Base-by-base conservation (phyloP, 2,797 vertebrate genomes). In the Muraenolepis orangiensis region DNA sequence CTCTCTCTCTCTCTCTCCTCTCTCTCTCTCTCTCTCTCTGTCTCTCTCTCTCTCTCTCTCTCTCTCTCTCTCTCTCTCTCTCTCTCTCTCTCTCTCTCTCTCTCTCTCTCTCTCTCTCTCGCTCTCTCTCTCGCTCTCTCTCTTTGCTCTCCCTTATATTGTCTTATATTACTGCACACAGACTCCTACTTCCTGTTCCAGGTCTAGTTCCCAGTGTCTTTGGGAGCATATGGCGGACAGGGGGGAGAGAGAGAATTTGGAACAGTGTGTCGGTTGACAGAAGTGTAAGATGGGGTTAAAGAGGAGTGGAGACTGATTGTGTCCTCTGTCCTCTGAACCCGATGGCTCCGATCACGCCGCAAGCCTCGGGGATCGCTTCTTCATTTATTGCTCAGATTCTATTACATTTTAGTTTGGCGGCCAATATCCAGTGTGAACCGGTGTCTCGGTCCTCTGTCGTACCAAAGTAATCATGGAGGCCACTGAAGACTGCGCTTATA, bases 121-220 rank as follows among this genome's bases (percentile, higher is more conserved):
- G 13, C 11, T 38, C 6, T 11, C 7, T 57, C 29, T 28, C n/a
- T 5, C 20, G 30, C 8, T 2, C 36, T 69, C 69, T 30, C 74
- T n/a, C 75, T 87, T 84, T 87, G 78, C 84, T 85, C 86, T 74
- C 30, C 36, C 72, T 5, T 71, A 3, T n/a, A n/a, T n/a, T n/a
- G 30, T 30, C 69, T 76, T 57, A 57, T 23, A 57, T 81, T 79
- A 85, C 75, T 87, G 81, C 85, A 83, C 83, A 84, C n/a, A 57
- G n/a, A 69, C 75, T 64, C 71, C 73, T 73, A 57, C 10, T 70
- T 71, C n/a, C n/a, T n/a, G n/a, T n/a, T n/a, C n/a, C n/a, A n/a
- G n/a, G n/a, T n/a, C n/a, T n/a, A n/a, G n/a, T n/a, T n/a, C n/a
- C 70, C 69, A 57, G 66, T 84, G 83, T 78, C 75, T 84, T 71